Evolutionary conservation across 2,888 invertebrate genomes (phyloP).

Genomic region (Sycophila texana): DNA sequence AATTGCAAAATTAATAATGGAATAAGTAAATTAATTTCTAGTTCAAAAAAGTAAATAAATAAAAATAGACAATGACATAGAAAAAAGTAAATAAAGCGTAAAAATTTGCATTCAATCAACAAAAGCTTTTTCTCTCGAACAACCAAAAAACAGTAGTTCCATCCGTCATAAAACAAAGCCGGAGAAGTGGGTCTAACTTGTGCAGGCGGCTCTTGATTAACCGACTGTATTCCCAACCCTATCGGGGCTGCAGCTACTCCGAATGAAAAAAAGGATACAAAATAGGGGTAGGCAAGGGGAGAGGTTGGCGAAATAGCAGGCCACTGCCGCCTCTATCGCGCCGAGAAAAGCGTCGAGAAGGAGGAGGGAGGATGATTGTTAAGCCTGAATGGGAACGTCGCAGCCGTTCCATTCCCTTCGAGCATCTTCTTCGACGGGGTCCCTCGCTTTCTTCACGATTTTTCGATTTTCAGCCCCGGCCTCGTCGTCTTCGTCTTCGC

Average conservation of each 20-base stretch:
- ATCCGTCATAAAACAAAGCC: constrained; percentile 16
- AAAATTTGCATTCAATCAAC: neutral
- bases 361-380: constrained; percentile 43
- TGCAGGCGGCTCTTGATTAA: constrained; percentile 26
- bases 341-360: constrained; percentile 5
- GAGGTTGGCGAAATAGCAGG: constrained; percentile 33
- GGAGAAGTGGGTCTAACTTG: neutral
- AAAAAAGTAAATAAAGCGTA: no score
- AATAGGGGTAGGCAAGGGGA: neutral
- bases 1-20: no score
- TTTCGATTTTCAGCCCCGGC: constrained; percentile 65
- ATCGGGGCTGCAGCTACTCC: neutral
- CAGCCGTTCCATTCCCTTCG: constrained; percentile 18
- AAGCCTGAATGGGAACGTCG: constrained; percentile 13
- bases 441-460: constrained; percentile 66
- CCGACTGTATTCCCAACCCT: constrained; percentile 10
- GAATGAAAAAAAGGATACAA: neutral
- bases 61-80: no score
- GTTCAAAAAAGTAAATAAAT: no score
- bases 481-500: constrained; percentile 54
- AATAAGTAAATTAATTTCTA: no score
- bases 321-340: constrained; percentile 12
- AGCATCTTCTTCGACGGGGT: constrained; percentile 53
- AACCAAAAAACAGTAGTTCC: neutral
- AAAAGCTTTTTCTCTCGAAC: neutral